These are phyloP conservation scores for Catalaphyllia jardinei DNA, from an alignment of 64 coral and sea anemone genomes.

Conservation along the genomic window DNA sequence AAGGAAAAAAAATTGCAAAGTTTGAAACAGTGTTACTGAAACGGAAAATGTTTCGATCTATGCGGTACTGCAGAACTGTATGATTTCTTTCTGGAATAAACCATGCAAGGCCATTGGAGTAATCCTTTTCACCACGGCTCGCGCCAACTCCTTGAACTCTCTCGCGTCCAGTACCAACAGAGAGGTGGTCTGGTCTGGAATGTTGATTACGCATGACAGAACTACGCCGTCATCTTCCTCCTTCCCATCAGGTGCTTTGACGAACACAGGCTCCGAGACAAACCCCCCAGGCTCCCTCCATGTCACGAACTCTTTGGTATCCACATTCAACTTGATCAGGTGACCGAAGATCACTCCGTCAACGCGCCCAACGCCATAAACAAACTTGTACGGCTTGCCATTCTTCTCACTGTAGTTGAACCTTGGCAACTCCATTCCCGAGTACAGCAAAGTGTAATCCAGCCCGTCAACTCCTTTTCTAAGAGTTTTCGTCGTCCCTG, in stretches of 20 bases:
- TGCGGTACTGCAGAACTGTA: not conserved
- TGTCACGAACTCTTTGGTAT: conserved; percentile 43
- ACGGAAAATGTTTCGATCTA: no score
- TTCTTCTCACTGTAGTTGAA: conserved; percentile 79
- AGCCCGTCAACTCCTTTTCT: conserved; percentile 13
- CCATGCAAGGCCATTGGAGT: conserved; percentile 70
- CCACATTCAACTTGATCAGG: conserved; percentile 72
- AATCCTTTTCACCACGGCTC: conserved; percentile 56
- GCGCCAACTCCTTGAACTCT: conserved; percentile 62
- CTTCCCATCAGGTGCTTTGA: conserved; percentile 55
- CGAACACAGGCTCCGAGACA: conserved; percentile 81
- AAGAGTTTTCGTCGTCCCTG: not conserved
- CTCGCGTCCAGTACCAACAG: conserved; percentile 76
- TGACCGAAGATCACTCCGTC: not conserved
- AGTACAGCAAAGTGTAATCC: conserved; percentile 55
- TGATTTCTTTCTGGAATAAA: conserved; percentile 6
- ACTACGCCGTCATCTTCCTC: conserved; percentile 85
- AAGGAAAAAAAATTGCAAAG: no score
- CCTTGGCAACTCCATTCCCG: conserved; percentile 67
- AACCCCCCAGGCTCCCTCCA: conserved; percentile 57
- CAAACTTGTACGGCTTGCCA: conserved; percentile 60
- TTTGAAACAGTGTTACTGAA: no score
- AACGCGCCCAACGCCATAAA: conserved; percentile 18
- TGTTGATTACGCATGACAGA: conserved; percentile 75
- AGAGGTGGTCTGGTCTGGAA: conserved; percentile 60